These are phyloP conservation scores for Muricea muricata DNA, from an alignment of 92 coral and sea anemone genomes.

Conservation along the genomic window DNA sequence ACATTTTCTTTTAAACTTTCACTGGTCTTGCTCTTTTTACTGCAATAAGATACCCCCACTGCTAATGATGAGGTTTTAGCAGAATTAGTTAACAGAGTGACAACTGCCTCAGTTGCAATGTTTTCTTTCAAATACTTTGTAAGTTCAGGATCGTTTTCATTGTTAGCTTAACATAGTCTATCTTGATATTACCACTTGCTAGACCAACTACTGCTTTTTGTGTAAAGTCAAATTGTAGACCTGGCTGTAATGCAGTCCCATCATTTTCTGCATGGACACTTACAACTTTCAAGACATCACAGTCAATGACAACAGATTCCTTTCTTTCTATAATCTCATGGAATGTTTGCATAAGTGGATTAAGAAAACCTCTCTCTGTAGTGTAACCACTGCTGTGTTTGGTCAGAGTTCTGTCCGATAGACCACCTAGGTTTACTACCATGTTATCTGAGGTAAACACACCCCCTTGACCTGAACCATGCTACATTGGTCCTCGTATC, in stretches of 20 bases:
- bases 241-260: constrained; percentile 59
- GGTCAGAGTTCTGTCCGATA: constrained; percentile 55
- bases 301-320: constrained; percentile 37
- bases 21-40: constrained; percentile 47
- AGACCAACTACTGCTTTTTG: constrained; percentile 45
- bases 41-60: constrained; percentile 49
- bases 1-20: constrained; percentile 45
- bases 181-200: constrained; percentile 30
- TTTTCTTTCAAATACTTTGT: constrained; percentile 51
- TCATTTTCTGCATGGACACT: constrained; percentile 60
- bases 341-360: constrained; percentile 37
- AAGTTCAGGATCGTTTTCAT: constrained; percentile 37
- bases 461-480: constrained; percentile 51
- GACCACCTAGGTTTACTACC: constrained; percentile 52
- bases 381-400: constrained; percentile 60
- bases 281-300: constrained; percentile 46
- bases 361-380: constrained; percentile 62
- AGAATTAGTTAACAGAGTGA: constrained; percentile 36
- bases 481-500: constrained; percentile 66
- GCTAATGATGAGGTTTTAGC: constrained; percentile 44
- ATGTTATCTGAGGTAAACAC: constrained; percentile 30
- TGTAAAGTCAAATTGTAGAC: constrained; percentile 47
- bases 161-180: constrained; percentile 24
- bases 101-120: constrained; percentile 43
- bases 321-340: constrained; percentile 26